Evolutionary conservation across 2,113 vertebrate species (phyloP), one percentile per base, ranked within the genome.

Genomic region (Butastur rufipennis): DNA sequence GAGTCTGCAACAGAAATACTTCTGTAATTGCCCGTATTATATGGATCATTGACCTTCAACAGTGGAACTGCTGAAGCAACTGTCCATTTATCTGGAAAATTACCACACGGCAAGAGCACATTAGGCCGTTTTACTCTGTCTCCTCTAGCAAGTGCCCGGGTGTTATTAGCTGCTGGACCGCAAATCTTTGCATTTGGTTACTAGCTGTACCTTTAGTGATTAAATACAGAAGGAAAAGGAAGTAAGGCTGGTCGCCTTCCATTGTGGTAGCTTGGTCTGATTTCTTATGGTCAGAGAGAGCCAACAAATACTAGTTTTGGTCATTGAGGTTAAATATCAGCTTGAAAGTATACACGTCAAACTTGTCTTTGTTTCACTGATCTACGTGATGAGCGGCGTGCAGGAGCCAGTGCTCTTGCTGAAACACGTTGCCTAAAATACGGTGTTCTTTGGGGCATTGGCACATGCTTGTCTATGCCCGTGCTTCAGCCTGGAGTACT

Each of bases 51-150:
- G 97, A 95, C 96, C 96, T 97, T 97, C 96, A 93, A 83, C 94
- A 94, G 95, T 92, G 93, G 95, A 97, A 87, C 94, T 96, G 95
- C 93, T 93, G 96, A 93, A 96, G 95, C 95, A 95, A 98, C 97
- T 97, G 97, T 83, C 97, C 96, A 97, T 98, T 98, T 98, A 97
- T 97, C 96, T 98, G 97, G 97, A 97, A 98, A 98, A 98, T 97
- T 97, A 96, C 94, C 96, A 97, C 97, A 97, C 95, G 97, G 94
- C 94, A 97, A 56, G 93, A 97, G 93, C 75, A 73, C 86, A 86
- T 93, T 75, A 78, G 94, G 92, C 94, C 5, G 61, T 81, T 96
- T 94, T 94, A 96, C 94, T 96, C 82, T 21, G 82, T 62, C 96
- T 94, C 82, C 86, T 93, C 88, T 11, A 91, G 96, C 81, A 29